These are phyloP conservation scores for Melanocharis versteri DNA, from an alignment of 2,113 vertebrate genomes.

Conservation along the genomic window DNA sequence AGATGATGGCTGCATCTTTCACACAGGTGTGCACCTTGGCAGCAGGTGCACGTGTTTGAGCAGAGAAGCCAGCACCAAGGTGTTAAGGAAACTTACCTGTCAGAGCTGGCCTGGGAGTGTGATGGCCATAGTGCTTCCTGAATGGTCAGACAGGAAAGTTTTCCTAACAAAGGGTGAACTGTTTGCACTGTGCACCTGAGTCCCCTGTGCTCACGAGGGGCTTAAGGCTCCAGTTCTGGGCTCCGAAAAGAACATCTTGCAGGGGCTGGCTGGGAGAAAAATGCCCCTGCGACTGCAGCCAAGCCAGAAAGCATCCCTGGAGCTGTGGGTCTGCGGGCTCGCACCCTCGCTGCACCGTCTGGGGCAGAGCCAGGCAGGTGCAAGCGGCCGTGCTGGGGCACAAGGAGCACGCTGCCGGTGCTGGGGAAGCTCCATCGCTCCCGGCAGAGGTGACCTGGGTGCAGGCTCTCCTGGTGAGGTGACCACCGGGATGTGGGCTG, in stretches of 20 bases:
- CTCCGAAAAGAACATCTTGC: not conserved
- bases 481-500: not conserved
- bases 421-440: not conserved
- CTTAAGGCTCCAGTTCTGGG: not conserved
- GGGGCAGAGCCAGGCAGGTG: not conserved
- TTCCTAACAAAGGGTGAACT: not conserved
- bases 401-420: not conserved
- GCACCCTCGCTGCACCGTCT: fast-evolving
- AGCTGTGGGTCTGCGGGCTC: not conserved
- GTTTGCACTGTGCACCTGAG: not conserved
- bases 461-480: not conserved
- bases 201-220: fast-evolving
- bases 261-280: not conserved
- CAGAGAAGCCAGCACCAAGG: not conserved
- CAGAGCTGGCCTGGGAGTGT: not conserved
- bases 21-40: not conserved
- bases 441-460: not conserved
- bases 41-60: not conserved
- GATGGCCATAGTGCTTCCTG: not conserved
- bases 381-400: fast-evolving
- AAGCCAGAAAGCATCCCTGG: not conserved
- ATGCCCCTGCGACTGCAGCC: fast-evolving
- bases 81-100: not conserved
- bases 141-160: not conserved
- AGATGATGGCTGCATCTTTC: not conserved